Percentiles rank a stretch among this genome's conserved stretches.
Conservation (phyloP, 2,888 invertebrate species). For the Scaptomyza cyrtandrae region DNA sequence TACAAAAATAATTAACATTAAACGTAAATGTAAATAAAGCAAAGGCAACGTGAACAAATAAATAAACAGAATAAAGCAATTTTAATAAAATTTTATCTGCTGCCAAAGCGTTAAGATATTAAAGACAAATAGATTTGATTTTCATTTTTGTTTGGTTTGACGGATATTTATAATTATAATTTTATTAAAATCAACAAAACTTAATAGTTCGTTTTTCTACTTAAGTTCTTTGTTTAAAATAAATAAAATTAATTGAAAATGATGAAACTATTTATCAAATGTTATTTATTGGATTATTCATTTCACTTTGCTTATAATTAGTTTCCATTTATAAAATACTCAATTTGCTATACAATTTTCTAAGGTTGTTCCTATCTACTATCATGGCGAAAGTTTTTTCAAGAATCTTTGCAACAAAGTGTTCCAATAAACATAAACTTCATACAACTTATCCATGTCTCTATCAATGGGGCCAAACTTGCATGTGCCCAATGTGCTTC, state of each 20-base stretch:
- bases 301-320: not conserved
- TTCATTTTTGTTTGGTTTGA: constrained; percentile 21
- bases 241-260: not conserved
- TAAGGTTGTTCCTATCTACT: not conserved
- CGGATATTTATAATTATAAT: constrained; percentile 16
- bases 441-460: constrained; percentile 38
- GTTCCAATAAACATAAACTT: constrained; percentile 31
- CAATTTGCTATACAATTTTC: not conserved
- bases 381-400: not conserved
- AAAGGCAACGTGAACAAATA: constrained; percentile 23
- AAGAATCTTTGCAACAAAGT: constrained; percentile 27
- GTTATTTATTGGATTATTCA: not conserved
- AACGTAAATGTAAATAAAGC: constrained; percentile 54
- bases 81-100: constrained; percentile 36
- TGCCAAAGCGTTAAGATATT: constrained; percentile 50
- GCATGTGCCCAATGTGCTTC: constrained; percentile 57
- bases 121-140: constrained; percentile 48
- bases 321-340: not conserved
- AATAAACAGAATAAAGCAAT: constrained; percentile 19
- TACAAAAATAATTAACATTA: constrained; percentile 76
- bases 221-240: not conserved
- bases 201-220: constrained; percentile 17
- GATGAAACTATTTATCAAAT: too few relatives aligned
- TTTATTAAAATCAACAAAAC: constrained; percentile 22
- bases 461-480: constrained; percentile 25